Conservation (phyloP, 2,888 invertebrate species). For the Cynaeus angustus region DNA sequence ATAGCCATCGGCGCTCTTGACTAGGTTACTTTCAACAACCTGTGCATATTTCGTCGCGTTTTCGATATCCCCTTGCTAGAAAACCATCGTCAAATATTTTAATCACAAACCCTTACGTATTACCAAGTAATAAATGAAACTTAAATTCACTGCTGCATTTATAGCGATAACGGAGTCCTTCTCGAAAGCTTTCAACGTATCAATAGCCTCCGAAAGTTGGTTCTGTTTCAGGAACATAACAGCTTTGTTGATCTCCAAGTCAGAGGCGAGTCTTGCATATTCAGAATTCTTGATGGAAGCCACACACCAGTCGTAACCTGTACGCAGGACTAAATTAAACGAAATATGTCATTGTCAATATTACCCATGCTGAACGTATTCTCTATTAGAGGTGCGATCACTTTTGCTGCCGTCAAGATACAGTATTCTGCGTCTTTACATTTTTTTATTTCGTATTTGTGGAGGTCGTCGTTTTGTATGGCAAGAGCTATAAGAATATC, state of each 20-base stretch:
- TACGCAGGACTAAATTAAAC: neutral
- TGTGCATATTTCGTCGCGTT: slow-evolving; percentile 86
- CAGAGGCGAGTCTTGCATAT: slow-evolving; percentile 87
- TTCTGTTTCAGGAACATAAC: slow-evolving; percentile 88
- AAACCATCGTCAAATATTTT: no score
- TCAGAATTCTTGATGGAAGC: slow-evolving; percentile 94
- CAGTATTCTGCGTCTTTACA: slow-evolving; percentile 85
- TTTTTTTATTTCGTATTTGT: slow-evolving; percentile 81
- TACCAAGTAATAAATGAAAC: slow-evolving; percentile 88
- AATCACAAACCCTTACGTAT: slow-evolving; percentile 57
- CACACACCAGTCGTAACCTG: slow-evolving; percentile 89
- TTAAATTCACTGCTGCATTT: slow-evolving; percentile 88
- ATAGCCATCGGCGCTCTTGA: slow-evolving; percentile 86
- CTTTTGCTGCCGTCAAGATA: slow-evolving; percentile 88
- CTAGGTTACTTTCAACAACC: slow-evolving; percentile 82
- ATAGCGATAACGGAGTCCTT: slow-evolving; percentile 89
- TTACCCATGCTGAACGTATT: slow-evolving; percentile 79
- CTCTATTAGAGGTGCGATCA: slow-evolving; percentile 91
- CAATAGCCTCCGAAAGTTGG: slow-evolving; percentile 86
- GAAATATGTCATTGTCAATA: neutral
- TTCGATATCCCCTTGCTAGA: slow-evolving; percentile 84
- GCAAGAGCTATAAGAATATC: slow-evolving; percentile 74
- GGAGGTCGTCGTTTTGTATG: slow-evolving; percentile 84
- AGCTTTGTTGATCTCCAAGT: slow-evolving; percentile 93
- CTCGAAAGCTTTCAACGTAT: slow-evolving; percentile 89